A percentile compares a stretch with the other conserved stretches of the same genome.
phyloP scores from a whole-genome alignment of 2,113 vertebrate genomes.

The Prionailurus viverrinus region DNA sequence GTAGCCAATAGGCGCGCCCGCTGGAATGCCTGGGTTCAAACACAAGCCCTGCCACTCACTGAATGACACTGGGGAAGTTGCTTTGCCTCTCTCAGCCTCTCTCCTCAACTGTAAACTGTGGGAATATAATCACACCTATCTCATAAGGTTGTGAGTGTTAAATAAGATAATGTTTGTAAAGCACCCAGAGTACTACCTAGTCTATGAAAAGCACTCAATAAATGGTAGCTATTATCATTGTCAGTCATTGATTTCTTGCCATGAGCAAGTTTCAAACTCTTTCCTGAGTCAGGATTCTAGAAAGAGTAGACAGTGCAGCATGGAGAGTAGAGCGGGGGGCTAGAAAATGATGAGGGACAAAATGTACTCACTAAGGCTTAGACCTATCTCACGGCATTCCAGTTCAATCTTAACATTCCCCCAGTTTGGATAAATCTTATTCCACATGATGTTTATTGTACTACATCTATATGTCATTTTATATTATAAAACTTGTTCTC shows the following conservation, averaged over 20 bases:
- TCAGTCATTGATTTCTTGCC: not conserved
- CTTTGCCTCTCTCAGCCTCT: not conserved
- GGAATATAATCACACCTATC: not conserved
- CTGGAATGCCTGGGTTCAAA: not conserved
- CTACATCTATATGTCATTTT: not conserved
- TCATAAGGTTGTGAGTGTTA: not conserved
- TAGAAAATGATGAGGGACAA: not conserved
- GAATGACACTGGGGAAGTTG: not conserved
- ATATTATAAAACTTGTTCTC: not conserved
- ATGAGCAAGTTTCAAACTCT: not conserved
- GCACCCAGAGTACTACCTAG: not conserved
- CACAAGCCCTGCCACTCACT: not conserved
- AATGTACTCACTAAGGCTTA: constrained; percentile 17
- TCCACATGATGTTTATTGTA: constrained; percentile 30
- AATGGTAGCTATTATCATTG: not conserved
- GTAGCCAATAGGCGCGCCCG: not conserved
- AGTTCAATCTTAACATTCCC: not conserved
- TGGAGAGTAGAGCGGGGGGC: not conserved
- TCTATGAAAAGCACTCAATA: not conserved
- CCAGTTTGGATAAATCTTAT: constrained; percentile 17
- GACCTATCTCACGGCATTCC: not conserved
- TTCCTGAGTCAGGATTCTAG: constrained; percentile 9
- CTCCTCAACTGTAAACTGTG: constrained; percentile 16
- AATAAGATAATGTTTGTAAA: not conserved
- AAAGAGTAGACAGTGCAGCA: not conserved